phyloP scores from a whole-genome alignment of 1,140 invertebrate genomes.

The Drosophila dunni region DNA sequence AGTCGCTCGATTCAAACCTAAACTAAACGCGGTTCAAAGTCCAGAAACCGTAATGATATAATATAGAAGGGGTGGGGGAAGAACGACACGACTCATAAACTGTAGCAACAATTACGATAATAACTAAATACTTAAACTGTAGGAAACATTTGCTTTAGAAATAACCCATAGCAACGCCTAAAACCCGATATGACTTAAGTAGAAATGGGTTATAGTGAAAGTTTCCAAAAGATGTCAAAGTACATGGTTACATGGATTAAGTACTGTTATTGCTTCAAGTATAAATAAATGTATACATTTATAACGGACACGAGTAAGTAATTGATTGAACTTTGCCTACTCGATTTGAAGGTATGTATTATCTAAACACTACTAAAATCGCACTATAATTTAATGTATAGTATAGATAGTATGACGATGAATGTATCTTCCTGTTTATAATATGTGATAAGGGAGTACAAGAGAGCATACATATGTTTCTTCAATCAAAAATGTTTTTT shows the following conservation, averaged over 20 bases:
- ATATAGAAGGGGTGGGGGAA: conserved; percentile 13
- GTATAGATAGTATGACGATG: conserved; percentile 37
- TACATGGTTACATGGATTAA: not conserved
- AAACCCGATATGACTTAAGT: conserved; percentile 8
- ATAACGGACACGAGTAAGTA: conserved; percentile 5
- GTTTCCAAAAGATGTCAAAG: not conserved
- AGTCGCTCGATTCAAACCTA: conserved; percentile 34
- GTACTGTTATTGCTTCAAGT: not conserved
- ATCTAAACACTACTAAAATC: conserved; percentile 26
- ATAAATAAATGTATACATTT: not conserved
- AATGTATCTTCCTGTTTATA: conserved; percentile 35
- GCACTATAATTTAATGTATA: conserved; percentile 31
- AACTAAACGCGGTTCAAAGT: conserved; percentile 57
- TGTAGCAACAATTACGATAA: conserved; percentile 66
- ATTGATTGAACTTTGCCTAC: conserved; percentile 31
- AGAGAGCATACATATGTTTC: not conserved
- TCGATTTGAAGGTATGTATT: conserved; percentile 27
- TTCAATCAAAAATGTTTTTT: not conserved
- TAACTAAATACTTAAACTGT: conserved; percentile 55
- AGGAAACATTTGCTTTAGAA: conserved; percentile 26
- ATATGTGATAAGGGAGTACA: conserved; percentile 29
- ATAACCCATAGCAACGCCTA: conserved; percentile 17
- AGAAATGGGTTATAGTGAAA: conserved; percentile 8
- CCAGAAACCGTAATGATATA: conserved; percentile 51
- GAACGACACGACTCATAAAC: conserved; percentile 21